Evolutionary conservation across 2,113 vertebrate species (phyloP).

Genomic region (Panthera uncia): DNA sequence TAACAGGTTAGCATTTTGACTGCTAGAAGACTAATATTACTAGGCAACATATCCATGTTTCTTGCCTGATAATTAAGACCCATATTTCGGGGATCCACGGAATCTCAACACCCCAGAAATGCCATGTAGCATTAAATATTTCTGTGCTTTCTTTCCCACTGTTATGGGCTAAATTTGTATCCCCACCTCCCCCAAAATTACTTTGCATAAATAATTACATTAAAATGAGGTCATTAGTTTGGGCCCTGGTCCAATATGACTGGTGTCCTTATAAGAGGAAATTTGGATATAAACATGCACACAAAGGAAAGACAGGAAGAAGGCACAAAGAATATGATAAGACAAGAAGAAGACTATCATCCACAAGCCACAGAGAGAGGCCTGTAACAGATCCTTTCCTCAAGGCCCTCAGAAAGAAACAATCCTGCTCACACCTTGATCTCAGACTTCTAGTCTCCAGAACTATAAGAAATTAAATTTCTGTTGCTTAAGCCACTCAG

Average conservation of each 20-base stretch:
- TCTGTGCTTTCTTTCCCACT: neutral
- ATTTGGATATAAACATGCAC: neutral
- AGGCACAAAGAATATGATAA: neutral
- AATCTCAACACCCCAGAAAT: constrained; percentile 22
- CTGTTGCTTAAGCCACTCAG: neutral
- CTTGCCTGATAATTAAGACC: constrained; percentile 5
- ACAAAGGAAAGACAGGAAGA: neutral
- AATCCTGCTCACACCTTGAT: neutral
- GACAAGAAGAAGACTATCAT: neutral
- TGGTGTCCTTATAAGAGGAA: neutral
- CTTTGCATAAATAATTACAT: neutral
- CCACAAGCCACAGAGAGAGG: neutral
- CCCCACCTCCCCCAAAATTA: neutral
- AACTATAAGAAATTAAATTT: neutral
- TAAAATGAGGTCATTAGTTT: neutral
- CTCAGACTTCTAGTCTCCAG: neutral
- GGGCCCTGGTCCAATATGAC: neutral
- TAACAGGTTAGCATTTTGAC: neutral
- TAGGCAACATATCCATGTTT: neutral
- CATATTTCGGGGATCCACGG: neutral
- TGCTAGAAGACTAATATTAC: neutral
- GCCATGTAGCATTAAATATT: constrained; percentile 15
- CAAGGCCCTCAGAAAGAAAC: neutral
- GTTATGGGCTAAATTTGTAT: neutral
- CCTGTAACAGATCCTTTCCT: neutral